Evolutionary conservation across 2,888 invertebrate genomes (phyloP), one percentile per base, ranked within the genome.

Genomic region (Xanthia togata): DNA sequence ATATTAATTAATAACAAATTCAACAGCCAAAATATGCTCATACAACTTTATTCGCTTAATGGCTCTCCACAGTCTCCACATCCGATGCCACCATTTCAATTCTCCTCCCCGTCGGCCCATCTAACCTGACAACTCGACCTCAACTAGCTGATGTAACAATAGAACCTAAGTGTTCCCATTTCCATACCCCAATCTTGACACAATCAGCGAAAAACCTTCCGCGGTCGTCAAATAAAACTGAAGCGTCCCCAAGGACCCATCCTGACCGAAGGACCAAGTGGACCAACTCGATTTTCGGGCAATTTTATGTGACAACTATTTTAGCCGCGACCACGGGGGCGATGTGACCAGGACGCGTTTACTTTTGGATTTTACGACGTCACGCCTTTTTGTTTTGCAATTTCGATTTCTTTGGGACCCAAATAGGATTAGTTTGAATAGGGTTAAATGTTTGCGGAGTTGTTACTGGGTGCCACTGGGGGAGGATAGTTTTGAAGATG

Each of bases 301-400:
- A 85, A 76, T 86, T 87, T 83, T 87, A 87, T 87, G 87, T 71
- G 86, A 74, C 81, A 88, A 86, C 86, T 86, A 82, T 83, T 87
- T 78, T 79, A 38, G 20, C 60, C 59, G 65, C 55, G 75, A 62
- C 81, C 74, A 70, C 75, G 67, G 50, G 57, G 73, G 47, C 71
- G 65, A 57, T 67, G 73, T 63, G 63, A 44, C 59, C 55, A 31
- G 70, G 50, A 69, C 69, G 68, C 62, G 71, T 74, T 81, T 78
- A 78, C 75, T 79, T 75, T 79, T 55, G 59, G 78, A 59, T 81
- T 87, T 88, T 85, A 88, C 73, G 83, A 82, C 23, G 77, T 57
- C 35, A 78, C 81, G 74, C 77, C 67, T 77, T 72, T 81, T 82
- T 86, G 83, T 87, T 88, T 80, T 71, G 82, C 82, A 65, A 87